Conservation (phyloP, 2,113 vertebrate species). For the Nestor notabilis region DNA sequence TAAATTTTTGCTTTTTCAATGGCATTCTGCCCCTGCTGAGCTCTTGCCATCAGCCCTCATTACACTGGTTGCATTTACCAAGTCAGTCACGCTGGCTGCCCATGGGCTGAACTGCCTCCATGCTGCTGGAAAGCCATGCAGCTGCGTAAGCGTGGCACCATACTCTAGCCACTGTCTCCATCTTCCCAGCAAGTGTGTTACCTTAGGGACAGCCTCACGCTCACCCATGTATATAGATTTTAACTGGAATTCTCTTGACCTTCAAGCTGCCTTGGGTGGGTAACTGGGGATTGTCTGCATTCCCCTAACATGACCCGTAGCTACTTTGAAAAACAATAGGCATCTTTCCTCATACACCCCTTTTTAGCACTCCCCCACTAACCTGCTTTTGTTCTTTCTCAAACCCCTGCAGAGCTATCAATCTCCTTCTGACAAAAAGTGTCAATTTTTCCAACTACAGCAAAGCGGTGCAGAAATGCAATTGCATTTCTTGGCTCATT, state of each 20-base stretch:
- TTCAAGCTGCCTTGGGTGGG: neutral
- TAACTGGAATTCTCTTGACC: neutral
- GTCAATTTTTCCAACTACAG: constrained; percentile 1
- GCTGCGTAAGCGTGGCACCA: neutral
- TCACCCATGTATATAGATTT: neutral
- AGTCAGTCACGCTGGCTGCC: neutral
- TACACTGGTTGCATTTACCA: neutral
- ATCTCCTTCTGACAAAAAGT: neutral
- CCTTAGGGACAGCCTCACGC: neutral
- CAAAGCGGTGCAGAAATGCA: neutral
- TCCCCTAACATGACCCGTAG: neutral
- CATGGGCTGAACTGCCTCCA: neutral
- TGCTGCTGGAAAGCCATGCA: accelerated
- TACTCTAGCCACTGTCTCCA: neutral
- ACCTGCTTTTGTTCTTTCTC: neutral
- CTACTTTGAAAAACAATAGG: neutral
- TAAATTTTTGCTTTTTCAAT: neutral
- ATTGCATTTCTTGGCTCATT: neutral
- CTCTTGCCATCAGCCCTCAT: neutral
- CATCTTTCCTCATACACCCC: neutral
- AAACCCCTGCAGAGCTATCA: neutral
- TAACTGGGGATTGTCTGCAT: neutral
- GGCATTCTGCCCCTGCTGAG: neutral
- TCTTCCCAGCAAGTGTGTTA: neutral
- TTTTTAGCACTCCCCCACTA: neutral